Base-by-base conservation (phyloP, 1,140 invertebrate species). In the Colletes latitarsis region DNA sequence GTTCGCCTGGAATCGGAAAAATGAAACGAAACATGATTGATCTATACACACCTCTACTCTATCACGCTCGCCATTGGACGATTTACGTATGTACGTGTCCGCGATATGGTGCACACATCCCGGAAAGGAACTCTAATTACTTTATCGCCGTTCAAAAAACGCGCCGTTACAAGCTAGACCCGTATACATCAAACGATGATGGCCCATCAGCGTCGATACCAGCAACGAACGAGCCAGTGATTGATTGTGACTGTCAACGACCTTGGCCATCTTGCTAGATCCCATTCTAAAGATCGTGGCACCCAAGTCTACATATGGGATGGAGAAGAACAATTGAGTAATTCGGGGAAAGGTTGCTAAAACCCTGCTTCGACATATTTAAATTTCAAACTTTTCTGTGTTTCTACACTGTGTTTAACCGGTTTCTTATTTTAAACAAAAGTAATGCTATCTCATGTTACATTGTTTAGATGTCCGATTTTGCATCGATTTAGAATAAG, bases 51-150 rank as follows among this genome's bases (percentile, higher is more conserved):
- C 63, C 21, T 68, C 63, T 67, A 53, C 71, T 74, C 71, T 60
- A 80, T 68, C 78, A 64, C 30, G 60, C 49, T 67, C 63, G 53
- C 64, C 78, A 67, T 80, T 75, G 75, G 62, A 80, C 72, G 58
- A 75, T 80, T 80, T 43, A 68, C 72, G 71, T 46, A 75, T 55
- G 71, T 46, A 19, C 77, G n/a, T 73, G 68, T 62, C 49, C 58
- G 43, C 19, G 73, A 53, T 66, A 75, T 75, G 49, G 72, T 14
- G 43, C 55, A 6, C 15, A 43, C 49, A 39, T 66, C 72, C 62
- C 21, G 53, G 71, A 67, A 67, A 52, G 72, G 72, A 75, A 62
- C 53, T 75, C 53, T 80, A 80, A 80, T 80, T 80, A 58, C 71
- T 80, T 67, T 67, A 41, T 67, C 53, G 52, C 46, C 52, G 46